Conservation (phyloP, 1,140 invertebrate genomes). For the Brachionus rotundiformis region DNA sequence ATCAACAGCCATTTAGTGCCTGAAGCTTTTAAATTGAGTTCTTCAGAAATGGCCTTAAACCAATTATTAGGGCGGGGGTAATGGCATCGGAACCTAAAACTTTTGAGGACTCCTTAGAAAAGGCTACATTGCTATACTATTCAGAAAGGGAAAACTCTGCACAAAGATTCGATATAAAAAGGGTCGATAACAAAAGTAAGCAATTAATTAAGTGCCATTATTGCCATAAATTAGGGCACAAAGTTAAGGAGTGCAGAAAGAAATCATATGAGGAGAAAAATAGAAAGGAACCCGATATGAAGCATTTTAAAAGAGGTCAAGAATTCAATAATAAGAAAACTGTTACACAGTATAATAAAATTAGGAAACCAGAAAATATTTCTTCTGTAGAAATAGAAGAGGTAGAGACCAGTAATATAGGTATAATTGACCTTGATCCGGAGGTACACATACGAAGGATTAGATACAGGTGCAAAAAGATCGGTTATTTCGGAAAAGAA, state of each 20-base stretch:
- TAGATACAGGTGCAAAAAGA: too few species aligned
- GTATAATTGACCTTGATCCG: too few species aligned
- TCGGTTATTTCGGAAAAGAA: too few species aligned
- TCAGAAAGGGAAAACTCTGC: background rate
- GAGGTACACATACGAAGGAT: too few species aligned
- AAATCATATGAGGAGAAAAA: slow-evolving; percentile 13
- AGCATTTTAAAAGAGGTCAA: too few species aligned
- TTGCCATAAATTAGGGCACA: slow-evolving; percentile 19
- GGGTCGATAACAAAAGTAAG: background rate
- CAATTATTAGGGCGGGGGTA: slow-evolving; percentile 13
- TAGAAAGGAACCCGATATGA: slow-evolving; percentile 14
- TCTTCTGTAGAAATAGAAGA: too few species aligned
- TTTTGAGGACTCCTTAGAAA: background rate
- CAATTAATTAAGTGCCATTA: background rate
- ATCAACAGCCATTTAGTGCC: too few species aligned
- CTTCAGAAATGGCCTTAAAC: slow-evolving; percentile 12
- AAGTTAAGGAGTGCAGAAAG: slow-evolving; percentile 5
- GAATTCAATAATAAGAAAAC: too few species aligned
- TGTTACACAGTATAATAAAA: too few species aligned
- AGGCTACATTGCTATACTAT: background rate
- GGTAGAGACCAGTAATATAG: too few species aligned
- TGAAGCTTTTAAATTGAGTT: slow-evolving; percentile 37
- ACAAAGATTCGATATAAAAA: background rate
- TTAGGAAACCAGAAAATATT: too few species aligned
- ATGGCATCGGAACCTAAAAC: background rate